Conservation (phyloP, 2,888 invertebrate genomes). For the Hecatera dysodea region DNA sequence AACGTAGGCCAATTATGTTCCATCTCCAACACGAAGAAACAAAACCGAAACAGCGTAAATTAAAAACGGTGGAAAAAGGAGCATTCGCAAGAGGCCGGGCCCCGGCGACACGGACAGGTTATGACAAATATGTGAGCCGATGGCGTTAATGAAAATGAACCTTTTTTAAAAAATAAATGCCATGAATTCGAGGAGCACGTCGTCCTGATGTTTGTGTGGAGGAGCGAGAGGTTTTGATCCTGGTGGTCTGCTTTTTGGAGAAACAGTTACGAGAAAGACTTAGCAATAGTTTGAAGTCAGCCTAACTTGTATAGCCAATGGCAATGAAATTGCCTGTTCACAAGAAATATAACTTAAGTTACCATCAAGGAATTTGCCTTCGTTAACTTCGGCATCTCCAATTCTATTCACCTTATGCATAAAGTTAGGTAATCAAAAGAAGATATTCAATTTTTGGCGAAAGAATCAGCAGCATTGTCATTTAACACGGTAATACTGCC, state of each 20-base stretch:
- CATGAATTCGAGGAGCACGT: constrained; percentile 72
- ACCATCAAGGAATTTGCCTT: neutral
- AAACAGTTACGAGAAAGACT: neutral
- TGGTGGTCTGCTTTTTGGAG: neutral
- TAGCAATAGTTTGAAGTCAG: neutral
- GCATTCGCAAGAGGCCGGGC: constrained; percentile 74
- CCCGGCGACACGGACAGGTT: constrained; percentile 81
- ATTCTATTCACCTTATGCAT: too few relatives aligned
- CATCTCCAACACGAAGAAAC: constrained; percentile 79
- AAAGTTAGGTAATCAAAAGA: too few relatives aligned
- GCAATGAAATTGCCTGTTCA: neutral
- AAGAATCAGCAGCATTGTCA: neutral
- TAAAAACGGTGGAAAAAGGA: constrained; percentile 89
- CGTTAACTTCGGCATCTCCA: too few relatives aligned
- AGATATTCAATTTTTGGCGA: neutral
- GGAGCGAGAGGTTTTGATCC: constrained; percentile 69
- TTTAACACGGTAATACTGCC: neutral
- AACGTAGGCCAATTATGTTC: constrained; percentile 75
- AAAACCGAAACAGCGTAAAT: constrained; percentile 87
- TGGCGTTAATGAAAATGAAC: constrained; percentile 90
- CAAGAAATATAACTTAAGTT: neutral
- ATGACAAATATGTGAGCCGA: constrained; percentile 91
- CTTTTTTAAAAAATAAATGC: constrained; percentile 80
- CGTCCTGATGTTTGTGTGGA: constrained; percentile 72
- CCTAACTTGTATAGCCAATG: too few relatives aligned